Evolutionary conservation across 2,888 invertebrate species (phyloP).

Genomic region (Meandrusa payeni): DNA sequence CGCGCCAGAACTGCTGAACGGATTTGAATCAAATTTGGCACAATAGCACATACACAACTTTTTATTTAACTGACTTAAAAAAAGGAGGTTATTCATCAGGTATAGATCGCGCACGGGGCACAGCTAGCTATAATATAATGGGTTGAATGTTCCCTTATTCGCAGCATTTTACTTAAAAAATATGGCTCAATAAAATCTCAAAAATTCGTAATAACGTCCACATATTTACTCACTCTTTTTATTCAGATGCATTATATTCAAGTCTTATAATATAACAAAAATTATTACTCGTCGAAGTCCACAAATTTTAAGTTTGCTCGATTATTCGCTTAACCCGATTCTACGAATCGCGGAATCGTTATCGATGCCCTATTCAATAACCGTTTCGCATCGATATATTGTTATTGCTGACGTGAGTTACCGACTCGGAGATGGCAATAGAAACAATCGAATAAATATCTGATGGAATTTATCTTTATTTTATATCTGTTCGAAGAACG

Average conservation of each 20-base stretch:
- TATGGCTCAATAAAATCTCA: no score
- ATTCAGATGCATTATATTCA: neutral
- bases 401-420: constrained; percentile 73
- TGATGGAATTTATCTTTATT: constrained; percentile 58
- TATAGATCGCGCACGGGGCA: no score
- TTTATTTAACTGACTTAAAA: no score
- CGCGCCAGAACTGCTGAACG: no score
- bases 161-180: no score
- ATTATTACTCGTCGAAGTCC: constrained; percentile 21
- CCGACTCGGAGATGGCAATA: constrained; percentile 65
- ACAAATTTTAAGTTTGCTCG: constrained; percentile 11
- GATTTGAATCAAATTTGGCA: no score
- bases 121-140: no score
- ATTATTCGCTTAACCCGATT: constrained; percentile 35
- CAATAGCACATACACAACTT: no score
- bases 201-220: no score
- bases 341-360: constrained; percentile 46
- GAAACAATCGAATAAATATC: constrained; percentile 71
- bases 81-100: no score
- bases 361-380: constrained; percentile 66
- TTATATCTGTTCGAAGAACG: constrained; percentile 49
- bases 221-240: no score
- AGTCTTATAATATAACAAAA: constrained; percentile 3
- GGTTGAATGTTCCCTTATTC: no score
- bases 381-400: constrained; percentile 51